Evolutionary conservation across 2,888 invertebrate species (phyloP), one percentile per base, ranked within the genome.

Genomic region (Brenthis daphne): DNA sequence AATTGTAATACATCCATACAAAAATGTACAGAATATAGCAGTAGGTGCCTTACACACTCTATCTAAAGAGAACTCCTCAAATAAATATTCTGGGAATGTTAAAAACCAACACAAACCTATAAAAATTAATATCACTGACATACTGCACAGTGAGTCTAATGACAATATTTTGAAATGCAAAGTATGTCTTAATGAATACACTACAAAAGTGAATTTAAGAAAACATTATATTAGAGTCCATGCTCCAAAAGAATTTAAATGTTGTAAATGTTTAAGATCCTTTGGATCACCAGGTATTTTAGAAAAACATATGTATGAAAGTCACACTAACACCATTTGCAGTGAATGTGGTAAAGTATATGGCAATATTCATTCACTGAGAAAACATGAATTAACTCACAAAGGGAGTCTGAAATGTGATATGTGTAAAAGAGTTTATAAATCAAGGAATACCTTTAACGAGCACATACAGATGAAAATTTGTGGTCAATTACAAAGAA

Each of bases 391-490:
- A 78, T 72, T 80, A 8, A 76, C 78, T 0, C 89, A 89, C 67
- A 75, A 82, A 69, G 65, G 81, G 20, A 79, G 74, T 53, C 70
- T 88, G 1, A 80, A 89, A 0, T 90, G 90, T 55, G 80, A 82
- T 3, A 80, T 85, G 47, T 90, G 90, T 73, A 89, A 90, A 0
- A 76, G 89, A 65, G 77, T 81, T 0, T 90, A 90, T 63, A 90
- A 86, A 78, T 88, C 80, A 61, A 82, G 82, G 65, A 71, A 76
- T 2, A 86, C 88, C 33, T 90, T 76, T 58, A 88, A 82, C 65
- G 86, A 84, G 65, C 90, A 90, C 68, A 80, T 84, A 43, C 80
- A 85, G n/a, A 68, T 82, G 2, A 84, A 89, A 65, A 79, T 88
- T 6, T 90, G 90, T 55, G 78, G 81, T 8, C 82, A 81, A 16